Evolutionary conservation across 2,113 vertebrate genomes (phyloP).

Genomic region (Chaetodon trifascialis): DNA sequence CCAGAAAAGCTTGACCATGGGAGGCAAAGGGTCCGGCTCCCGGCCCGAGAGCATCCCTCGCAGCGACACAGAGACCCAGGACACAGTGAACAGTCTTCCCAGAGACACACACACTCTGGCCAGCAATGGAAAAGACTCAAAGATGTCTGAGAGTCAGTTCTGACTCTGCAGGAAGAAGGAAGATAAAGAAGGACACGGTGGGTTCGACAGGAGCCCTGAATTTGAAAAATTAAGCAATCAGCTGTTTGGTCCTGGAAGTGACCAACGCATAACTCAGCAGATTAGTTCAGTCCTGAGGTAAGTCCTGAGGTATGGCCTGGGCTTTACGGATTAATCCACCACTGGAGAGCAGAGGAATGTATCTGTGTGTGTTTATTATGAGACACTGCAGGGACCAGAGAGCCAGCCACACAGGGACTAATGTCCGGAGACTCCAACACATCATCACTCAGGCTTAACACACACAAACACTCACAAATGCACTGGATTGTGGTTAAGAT

Average conservation of each 20-base stretch:
- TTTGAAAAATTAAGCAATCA: slow-evolving; percentile 55
- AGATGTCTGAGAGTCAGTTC: slow-evolving; percentile 79
- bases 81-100: slow-evolving; percentile 57
- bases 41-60: slow-evolving; percentile 90
- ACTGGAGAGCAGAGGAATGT: slow-evolving; percentile 66
- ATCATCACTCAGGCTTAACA: slow-evolving; percentile 54
- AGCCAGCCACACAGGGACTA: slow-evolving; percentile 24
- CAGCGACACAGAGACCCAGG: slow-evolving; percentile 85
- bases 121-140: slow-evolving; percentile 88
- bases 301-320: slow-evolving; percentile 75
- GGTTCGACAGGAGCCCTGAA: slow-evolving; percentile 35
- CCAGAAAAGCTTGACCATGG: slow-evolving; percentile 94
- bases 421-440: slow-evolving; percentile 33
- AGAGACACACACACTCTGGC: slow-evolving; percentile 82
- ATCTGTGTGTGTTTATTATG: slow-evolving; percentile 67
- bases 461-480: slow-evolving; percentile 50
- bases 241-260: slow-evolving; percentile 69
- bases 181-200: slow-evolving; percentile 17
- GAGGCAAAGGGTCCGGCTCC: slow-evolving; percentile 82
- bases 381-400: slow-evolving; percentile 53
- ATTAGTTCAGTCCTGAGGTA: slow-evolving; percentile 79
- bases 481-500: slow-evolving; percentile 57
- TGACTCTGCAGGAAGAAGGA: slow-evolving; percentile 51
- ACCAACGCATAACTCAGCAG: slow-evolving; percentile 78
- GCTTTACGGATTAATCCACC: slow-evolving; percentile 78